A percentile compares a stretch with the other conserved stretches of the same genome.
phyloP scores from a whole-genome alignment of 2,797 vertebrate species.

The Myotis findleyi region DNA sequence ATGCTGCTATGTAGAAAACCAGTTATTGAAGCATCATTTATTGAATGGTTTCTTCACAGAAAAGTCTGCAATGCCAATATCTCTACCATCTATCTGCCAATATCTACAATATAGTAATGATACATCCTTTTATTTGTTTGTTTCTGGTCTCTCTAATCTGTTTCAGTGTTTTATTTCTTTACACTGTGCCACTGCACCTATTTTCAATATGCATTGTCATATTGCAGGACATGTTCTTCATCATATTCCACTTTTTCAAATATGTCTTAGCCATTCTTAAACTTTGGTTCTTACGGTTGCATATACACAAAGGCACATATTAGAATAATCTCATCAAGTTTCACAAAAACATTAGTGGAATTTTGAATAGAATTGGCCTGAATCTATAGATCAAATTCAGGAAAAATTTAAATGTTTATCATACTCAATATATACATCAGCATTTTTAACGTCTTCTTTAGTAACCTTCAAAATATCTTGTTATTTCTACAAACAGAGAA shows the following conservation, averaged over 20 bases:
- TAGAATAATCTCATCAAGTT: neutral
- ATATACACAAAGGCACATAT: neutral
- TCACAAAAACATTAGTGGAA: neutral
- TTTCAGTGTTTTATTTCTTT: neutral
- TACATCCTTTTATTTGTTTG: neutral
- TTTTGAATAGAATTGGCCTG: neutral
- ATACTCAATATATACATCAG: neutral
- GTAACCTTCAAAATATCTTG: neutral
- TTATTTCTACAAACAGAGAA: conserved; percentile 28
- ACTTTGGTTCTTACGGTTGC: neutral
- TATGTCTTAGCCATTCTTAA: neutral
- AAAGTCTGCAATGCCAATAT: neutral
- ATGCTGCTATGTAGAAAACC: neutral
- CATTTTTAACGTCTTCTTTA: neutral
- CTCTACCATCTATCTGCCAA: neutral
- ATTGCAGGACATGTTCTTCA: neutral
- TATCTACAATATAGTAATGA: neutral
- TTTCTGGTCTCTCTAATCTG: neutral
- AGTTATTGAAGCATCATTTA: neutral
- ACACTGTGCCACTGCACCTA: neutral
- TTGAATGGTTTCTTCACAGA: neutral
- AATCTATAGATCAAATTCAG: neutral
- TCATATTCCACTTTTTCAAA: neutral
- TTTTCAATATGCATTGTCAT: neutral
- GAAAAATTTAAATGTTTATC: neutral